Percentiles rank a stretch among this genome's conserved stretches.
Evolutionary conservation across 2,113 vertebrate species (phyloP).

Genomic region (Panthera leo): DNA sequence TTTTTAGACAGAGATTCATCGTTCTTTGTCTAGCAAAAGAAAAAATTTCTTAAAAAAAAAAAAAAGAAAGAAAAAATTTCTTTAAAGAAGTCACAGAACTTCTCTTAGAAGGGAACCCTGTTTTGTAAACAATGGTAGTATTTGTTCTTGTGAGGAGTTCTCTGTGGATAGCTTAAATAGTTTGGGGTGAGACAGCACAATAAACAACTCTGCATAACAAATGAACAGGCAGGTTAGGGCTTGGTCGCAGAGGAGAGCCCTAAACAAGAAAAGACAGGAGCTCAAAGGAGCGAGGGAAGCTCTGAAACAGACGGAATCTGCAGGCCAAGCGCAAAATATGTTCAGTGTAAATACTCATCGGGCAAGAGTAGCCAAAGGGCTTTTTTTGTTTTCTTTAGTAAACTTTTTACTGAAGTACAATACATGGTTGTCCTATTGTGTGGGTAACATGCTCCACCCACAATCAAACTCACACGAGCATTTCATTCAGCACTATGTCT

Average conservation of each 20-base stretch:
- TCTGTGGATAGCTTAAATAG: background rate
- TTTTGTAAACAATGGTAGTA: background rate
- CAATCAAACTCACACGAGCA: background rate
- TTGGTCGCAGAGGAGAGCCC: background rate
- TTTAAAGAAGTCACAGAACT: background rate
- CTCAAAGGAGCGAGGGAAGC: background rate
- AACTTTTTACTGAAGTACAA: background rate
- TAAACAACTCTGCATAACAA: background rate
- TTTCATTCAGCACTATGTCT: background rate
- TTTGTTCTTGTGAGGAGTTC: background rate
- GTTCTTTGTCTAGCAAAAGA: background rate
- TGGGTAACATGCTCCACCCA: background rate
- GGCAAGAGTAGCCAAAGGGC: background rate
- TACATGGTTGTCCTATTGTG: background rate
- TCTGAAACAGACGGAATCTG: background rate
- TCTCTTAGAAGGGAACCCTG: background rate
- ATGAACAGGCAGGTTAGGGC: background rate
- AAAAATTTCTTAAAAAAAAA: background rate
- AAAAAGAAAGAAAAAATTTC: background rate
- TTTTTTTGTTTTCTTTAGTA: background rate
- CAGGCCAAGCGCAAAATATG: background rate
- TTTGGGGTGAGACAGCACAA: background rate
- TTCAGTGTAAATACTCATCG: background rate
- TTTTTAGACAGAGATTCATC: background rate
- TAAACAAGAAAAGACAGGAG: background rate